Percentiles rank a stretch among this genome's conserved stretches.
phyloP scores from a whole-genome alignment of 2,113 vertebrate species.

The Pseudopodoces humilis region DNA sequence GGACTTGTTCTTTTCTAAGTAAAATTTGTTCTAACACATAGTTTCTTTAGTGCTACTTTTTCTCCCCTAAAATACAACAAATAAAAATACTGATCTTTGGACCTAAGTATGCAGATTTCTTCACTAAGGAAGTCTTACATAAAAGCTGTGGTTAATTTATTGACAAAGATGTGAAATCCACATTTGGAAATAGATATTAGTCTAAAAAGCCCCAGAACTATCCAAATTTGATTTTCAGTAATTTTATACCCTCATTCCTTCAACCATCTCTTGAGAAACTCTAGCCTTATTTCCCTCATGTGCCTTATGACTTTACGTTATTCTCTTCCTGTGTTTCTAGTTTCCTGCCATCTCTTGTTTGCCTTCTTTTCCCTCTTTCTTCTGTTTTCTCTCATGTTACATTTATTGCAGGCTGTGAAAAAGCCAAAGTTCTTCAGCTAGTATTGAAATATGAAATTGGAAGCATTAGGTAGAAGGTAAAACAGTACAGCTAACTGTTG shows the following conservation, averaged over 20 bases:
- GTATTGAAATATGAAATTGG: background rate
- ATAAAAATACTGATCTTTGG: background rate
- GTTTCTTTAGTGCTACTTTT: background rate
- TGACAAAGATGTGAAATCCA: background rate
- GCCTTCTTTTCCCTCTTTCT: background rate
- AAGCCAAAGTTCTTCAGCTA: background rate
- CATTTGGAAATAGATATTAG: background rate
- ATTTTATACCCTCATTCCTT: background rate
- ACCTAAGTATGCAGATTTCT: background rate
- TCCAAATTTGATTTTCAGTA: background rate
- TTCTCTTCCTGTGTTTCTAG: background rate
- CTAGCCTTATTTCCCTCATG: background rate
- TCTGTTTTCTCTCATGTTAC: fast-evolving
- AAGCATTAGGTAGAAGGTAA: background rate
- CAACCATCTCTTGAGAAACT: background rate
- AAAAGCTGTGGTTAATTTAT: background rate
- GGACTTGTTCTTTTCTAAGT: background rate
- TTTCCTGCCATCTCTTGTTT: background rate
- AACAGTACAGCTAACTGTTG: background rate
- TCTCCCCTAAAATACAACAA: background rate
- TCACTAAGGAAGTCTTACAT: background rate
- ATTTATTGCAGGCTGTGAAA: background rate
- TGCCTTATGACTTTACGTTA: background rate
- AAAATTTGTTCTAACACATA: background rate
- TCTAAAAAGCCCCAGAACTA: background rate